Conservation (phyloP, 1,140 invertebrate genomes). For the Hormaphis cornu region DNA sequence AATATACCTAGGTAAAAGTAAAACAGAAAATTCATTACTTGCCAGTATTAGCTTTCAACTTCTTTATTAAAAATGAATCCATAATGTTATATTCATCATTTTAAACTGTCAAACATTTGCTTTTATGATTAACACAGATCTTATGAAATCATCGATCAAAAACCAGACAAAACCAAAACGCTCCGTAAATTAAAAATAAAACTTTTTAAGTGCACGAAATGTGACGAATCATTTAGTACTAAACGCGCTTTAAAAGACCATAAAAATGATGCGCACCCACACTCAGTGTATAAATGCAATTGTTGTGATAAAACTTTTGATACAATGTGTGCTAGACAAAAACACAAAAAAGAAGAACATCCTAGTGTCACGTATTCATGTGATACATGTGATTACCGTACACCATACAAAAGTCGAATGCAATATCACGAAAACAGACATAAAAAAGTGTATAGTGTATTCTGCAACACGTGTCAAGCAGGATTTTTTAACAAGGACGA, state of each 20-base stretch:
- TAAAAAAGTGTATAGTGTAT: conserved; percentile 40
- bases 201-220: conserved; percentile 31
- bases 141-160: neutral
- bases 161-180: neutral
- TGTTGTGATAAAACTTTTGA: conserved; percentile 32
- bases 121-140: neutral
- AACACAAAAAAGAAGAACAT: conserved; percentile 30
- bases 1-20: too few species aligned
- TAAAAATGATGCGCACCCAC: conserved; percentile 21
- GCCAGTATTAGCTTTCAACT: too few species aligned
- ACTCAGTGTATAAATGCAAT: conserved; percentile 23
- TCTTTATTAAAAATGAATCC: too few species aligned
- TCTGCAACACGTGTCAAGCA: conserved; percentile 60
- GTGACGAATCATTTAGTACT: conserved; percentile 29
- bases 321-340: conserved; percentile 23
- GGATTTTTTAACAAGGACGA: conserved; percentile 57
- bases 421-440: conserved; percentile 41
- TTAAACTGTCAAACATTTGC: too few species aligned
- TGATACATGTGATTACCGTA: conserved; percentile 40
- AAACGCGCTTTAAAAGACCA: conserved; percentile 28
- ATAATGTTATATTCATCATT: too few species aligned
- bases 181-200: neutral
- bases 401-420: conserved; percentile 39
- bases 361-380: conserved; percentile 36
- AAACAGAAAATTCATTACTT: too few species aligned